phyloP scores from a whole-genome alignment of 2,888 invertebrate species.

The Drosophila pegasa region DNA sequence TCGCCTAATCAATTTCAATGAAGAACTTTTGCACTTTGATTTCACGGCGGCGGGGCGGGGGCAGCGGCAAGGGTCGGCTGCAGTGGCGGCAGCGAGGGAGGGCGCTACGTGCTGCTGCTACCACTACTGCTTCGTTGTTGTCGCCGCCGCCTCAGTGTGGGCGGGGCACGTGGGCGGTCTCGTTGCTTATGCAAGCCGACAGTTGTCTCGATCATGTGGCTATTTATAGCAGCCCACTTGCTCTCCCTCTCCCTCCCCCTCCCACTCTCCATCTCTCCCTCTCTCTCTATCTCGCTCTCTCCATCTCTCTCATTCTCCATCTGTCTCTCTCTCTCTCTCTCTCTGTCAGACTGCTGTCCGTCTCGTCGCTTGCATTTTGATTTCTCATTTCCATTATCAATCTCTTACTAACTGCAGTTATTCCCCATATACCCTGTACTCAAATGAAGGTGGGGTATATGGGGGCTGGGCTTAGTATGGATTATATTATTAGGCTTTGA shows the following conservation, averaged over 20 bases:
- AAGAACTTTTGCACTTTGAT: constrained; percentile 53
- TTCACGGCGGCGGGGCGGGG: constrained; percentile 11
- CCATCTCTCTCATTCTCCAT: not conserved
- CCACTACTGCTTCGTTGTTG: no score
- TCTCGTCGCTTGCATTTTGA: constrained; percentile 1
- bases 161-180: not conserved
- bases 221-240: constrained; percentile 35
- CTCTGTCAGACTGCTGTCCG: not conserved
- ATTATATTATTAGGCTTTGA: no score
- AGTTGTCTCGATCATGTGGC: constrained; percentile 1
- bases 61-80: not conserved
- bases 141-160: not conserved
- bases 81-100: not conserved
- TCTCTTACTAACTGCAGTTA: constrained; percentile 5
- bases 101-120: not conserved
- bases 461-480: no score
- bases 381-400: constrained; percentile 3
- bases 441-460: not conserved
- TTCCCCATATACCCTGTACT: not conserved
- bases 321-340: not conserved
- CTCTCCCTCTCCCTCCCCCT: not conserved
- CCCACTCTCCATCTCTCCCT: not conserved
- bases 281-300: not conserved
- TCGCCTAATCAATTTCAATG: constrained; percentile 65
- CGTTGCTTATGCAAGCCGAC: constrained; percentile 28